These are phyloP conservation scores for Speoplatyrhinus poulsoni DNA, from an alignment of 2,113 vertebrate genomes.

Conservation along the genomic window DNA sequence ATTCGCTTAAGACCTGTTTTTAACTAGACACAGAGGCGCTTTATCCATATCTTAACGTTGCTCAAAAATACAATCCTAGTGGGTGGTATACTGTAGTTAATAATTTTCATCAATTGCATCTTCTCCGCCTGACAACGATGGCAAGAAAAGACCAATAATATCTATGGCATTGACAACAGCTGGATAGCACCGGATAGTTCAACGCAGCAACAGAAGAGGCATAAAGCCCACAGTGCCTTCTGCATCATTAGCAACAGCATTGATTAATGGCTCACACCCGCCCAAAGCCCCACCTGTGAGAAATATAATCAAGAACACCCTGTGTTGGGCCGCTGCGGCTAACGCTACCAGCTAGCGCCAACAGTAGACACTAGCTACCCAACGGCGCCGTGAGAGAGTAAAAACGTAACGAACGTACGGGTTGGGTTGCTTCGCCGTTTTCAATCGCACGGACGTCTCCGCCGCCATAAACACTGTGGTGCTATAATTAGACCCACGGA, in stretches of 20 bases:
- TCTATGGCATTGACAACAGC: too few species aligned
- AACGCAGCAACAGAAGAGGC: conserved; percentile 42
- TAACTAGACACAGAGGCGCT: conserved; percentile 4
- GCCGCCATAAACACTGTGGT: conserved; percentile 65
- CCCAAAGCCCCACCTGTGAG: conserved; percentile 70
- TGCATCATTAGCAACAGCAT: conserved; percentile 71
- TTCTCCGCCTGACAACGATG: neutral
- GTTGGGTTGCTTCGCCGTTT: conserved; percentile 43
- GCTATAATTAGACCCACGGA: conserved; percentile 63
- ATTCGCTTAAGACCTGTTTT: conserved; percentile 12
- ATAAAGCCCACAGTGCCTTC: conserved; percentile 71
- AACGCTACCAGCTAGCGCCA: neutral
- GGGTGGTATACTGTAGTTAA: neutral
- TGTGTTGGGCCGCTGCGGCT: conserved; percentile 47
- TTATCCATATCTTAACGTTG: neutral
- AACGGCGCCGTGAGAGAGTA: too few species aligned
- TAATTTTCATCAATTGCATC: neutral
- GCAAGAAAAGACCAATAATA: neutral
- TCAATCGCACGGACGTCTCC: conserved; percentile 36
- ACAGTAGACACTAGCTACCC: too few species aligned
- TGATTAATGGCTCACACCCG: conserved; percentile 75
- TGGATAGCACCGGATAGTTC: conserved; percentile 13
- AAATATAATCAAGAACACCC: conserved; percentile 64
- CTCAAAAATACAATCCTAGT: neutral
- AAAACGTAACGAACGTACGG: conserved; percentile 22